Evolutionary conservation across 2,888 invertebrate genomes (phyloP), one percentile per base, ranked within the genome.

Genomic region (Ptychoptera contaminata): DNA sequence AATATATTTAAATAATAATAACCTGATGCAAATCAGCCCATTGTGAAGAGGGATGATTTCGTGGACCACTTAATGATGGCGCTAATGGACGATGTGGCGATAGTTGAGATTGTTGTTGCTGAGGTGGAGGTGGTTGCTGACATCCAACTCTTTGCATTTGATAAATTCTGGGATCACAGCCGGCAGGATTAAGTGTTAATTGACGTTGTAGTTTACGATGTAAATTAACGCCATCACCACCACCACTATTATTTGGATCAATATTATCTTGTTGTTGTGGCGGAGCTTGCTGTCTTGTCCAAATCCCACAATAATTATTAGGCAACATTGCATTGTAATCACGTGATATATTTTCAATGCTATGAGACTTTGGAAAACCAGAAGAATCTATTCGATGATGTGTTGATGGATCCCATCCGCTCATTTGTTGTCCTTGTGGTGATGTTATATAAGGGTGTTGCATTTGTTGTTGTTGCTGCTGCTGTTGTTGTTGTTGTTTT

Each of bases 161-260:
- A 55, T 67, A 67, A 42, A 80, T 64, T 46, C 87, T 68, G 6
- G 85, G 82, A 67, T 90, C 88, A 52, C 78, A 79, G 10, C 51
- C 53, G 15, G 70, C 69, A 1, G 87, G 87, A 64, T 87, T 86
- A n/a, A 90, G 62, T 11, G 86, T 84, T 39, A 86, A 67, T 58
- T 87, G 86, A 6, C 88, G 71, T 51, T 79, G 81, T 31, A 90
- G 67, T 61, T 86, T 87, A 45, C 79, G 70, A 57, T 90, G 88
- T 47, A 80, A 70, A 58, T 85, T 85, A 1, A 70, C 69, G 0
- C 50, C 47, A 46, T 58, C 52, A 45, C 63, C 64, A n/a, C 53
- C 56, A 11, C 46, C 51, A 23, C 23, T 7, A 23, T 23, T 23
- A 23, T n/a, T n/a, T n/a, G 47, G 54, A 54, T 37, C 57, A 49